phyloP scores from a whole-genome alignment of 2,113 vertebrate species.

The Stigmatopora argus region DNA sequence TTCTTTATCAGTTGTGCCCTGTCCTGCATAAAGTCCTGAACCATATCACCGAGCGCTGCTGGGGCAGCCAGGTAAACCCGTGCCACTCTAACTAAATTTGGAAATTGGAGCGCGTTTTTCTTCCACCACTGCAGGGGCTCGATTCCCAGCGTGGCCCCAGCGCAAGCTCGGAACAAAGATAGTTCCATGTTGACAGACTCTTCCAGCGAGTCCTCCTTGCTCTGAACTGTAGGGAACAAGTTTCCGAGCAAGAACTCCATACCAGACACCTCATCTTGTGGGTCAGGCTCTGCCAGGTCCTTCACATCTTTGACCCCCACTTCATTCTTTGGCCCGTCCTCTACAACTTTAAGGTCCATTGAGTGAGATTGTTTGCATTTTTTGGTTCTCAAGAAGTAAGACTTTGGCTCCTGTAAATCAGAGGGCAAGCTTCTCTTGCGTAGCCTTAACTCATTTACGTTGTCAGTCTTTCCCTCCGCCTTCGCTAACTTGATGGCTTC shows the following conservation, averaged over 20 bases:
- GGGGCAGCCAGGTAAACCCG: slow-evolving; percentile 63
- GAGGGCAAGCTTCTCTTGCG: slow-evolving; percentile 52
- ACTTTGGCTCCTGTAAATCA: slow-evolving; percentile 34
- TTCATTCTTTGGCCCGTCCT: background rate
- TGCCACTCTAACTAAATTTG: slow-evolving; percentile 57
- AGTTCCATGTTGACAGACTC: slow-evolving; percentile 69
- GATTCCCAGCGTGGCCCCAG: slow-evolving; percentile 57
- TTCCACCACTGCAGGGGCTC: slow-evolving; percentile 74
- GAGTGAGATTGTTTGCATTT: slow-evolving; percentile 28
- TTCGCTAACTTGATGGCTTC: slow-evolving; percentile 61
- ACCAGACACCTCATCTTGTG: slow-evolving; percentile 45
- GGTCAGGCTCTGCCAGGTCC: slow-evolving; percentile 18
- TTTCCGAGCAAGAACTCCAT: slow-evolving; percentile 73
- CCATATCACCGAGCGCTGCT: slow-evolving; percentile 49
- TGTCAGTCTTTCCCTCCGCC: slow-evolving; percentile 8
- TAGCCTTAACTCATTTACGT: slow-evolving; percentile 6
- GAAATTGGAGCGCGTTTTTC: slow-evolving; percentile 64
- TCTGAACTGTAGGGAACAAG: slow-evolving; percentile 49
- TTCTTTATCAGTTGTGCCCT: slow-evolving; percentile 39
- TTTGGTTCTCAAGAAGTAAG: slow-evolving; percentile 22
- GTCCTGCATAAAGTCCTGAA: slow-evolving; percentile 45
- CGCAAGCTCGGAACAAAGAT: slow-evolving; percentile 62
- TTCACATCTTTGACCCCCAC: slow-evolving; percentile 6
- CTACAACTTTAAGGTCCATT: slow-evolving; percentile 26
- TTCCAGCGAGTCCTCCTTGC: slow-evolving; percentile 50